These are phyloP conservation scores for Eubucco bourcierii DNA, from an alignment of 2,113 vertebrate genomes.

Conservation along the genomic window DNA sequence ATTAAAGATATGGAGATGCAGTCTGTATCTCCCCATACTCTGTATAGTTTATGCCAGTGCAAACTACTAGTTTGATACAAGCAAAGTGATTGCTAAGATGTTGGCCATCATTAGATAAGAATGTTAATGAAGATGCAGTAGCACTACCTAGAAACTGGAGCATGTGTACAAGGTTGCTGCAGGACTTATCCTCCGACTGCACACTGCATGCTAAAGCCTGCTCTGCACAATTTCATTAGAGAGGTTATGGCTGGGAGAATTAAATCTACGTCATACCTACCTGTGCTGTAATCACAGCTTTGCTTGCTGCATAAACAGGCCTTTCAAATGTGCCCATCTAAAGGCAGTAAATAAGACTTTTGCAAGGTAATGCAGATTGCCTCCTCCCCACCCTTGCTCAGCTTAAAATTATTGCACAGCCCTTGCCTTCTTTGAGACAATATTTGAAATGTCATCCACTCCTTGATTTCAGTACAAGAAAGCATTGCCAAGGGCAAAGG, in stretches of 20 bases:
- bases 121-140: constrained; percentile 15
- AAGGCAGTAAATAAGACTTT: background rate
- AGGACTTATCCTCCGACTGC: background rate
- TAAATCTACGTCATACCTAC: background rate
- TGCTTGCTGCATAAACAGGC: background rate
- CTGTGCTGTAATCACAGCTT: background rate
- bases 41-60: background rate
- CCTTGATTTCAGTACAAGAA: constrained; percentile 18
- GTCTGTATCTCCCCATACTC: background rate
- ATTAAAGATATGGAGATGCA: background rate
- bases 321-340: background rate
- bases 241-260: background rate
- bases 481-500: constrained; percentile 34
- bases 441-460: constrained; percentile 9
- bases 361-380: background rate
- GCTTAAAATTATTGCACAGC: background rate
- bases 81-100: background rate
- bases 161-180: background rate
- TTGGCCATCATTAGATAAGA: background rate
- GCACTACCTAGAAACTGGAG: background rate
- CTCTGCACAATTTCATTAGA: background rate
- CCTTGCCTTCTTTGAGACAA: background rate
- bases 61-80: background rate
- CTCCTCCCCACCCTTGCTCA: background rate
- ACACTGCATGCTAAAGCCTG: background rate